A percentile compares a stretch with the other conserved stretches of the same genome.
These are phyloP conservation scores for Orthonychiurus folsomi DNA, from an alignment of 2,888 invertebrate genomes.

Conservation along the genomic window DNA sequence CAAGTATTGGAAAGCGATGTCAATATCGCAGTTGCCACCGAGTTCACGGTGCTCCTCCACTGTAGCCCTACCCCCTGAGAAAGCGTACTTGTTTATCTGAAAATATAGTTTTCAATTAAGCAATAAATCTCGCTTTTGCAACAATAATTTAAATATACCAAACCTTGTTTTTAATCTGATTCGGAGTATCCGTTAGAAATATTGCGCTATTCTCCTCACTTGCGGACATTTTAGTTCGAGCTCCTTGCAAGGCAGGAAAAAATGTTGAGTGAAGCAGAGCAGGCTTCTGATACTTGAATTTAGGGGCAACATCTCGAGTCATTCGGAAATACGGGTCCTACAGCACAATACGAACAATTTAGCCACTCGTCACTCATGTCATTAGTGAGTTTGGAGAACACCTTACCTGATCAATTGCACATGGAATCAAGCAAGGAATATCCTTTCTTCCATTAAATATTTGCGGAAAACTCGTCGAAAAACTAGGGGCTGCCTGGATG, in stretches of 20 bases:
- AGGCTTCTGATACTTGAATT: slow-evolving; percentile 78
- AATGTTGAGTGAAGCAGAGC: slow-evolving; percentile 77
- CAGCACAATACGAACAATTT: slow-evolving; percentile 17
- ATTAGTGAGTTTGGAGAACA: not conserved
- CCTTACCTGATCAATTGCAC: slow-evolving; percentile 87
- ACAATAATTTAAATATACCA: not conserved
- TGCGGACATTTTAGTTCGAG: slow-evolving; percentile 97
- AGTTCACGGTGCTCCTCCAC: slow-evolving; percentile 80
- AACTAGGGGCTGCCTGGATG: slow-evolving; percentile 88
- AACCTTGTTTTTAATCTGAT: slow-evolving; percentile 92
- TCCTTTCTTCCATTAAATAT: slow-evolving; percentile 73
- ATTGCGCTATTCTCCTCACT: slow-evolving; percentile 89
- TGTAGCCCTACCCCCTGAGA: slow-evolving; percentile 89
- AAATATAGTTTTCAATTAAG: not conserved
- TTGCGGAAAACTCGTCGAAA: slow-evolving; percentile 80
- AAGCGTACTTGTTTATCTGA: slow-evolving; percentile 86
- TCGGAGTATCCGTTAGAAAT: slow-evolving; percentile 87
- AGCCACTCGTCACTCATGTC: not conserved
- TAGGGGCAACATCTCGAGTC: slow-evolving; percentile 95
- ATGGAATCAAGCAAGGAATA: slow-evolving; percentile 81
- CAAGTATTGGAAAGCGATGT: slow-evolving; percentile 90
- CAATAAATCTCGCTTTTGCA: not conserved
- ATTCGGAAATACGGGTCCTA: slow-evolving; percentile 97
- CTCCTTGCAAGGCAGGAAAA: slow-evolving; percentile 90
- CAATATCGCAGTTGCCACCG: slow-evolving; percentile 93